Evolutionary conservation across 1,140 invertebrate species (phyloP), one percentile per base, ranked within the genome.

Genomic region (Conopomorpha cramerella): DNA sequence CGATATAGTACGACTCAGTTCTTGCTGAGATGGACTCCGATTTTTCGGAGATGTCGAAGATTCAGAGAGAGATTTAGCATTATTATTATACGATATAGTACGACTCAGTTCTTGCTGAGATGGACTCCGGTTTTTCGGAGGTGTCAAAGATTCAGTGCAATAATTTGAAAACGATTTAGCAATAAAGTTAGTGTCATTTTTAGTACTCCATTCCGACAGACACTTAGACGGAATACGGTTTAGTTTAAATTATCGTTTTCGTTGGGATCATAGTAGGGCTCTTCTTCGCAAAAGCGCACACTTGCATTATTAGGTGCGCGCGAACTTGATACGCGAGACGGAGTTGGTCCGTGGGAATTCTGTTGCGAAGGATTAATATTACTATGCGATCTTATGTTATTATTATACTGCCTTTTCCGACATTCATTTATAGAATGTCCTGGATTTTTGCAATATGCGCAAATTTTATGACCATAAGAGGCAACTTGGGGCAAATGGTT

Each of bases 341-440:
- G 6, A n/a, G n/a, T 25, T 6, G 23, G 6, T n/a, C 6, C 23
- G 23, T 25, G 6, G 23, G 23, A 28, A 16, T 28, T 12, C 4
- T 13, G 8, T 28, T 36, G 25, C 25, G 27, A 17, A 16, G n/a
- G n/a, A n/a, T n/a, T n/a, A n/a, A n/a, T n/a, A n/a, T n/a, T n/a
- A n/a, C n/a, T 28, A 17, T 12, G 10, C 34, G 34, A 6, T 16
- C 25, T 36, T 41, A 10, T n/a, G n/a, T n/a, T n/a, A 3, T 34
- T 41, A 36, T 51, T 51, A 33, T 34, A 45, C 38, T 45, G n/a
- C n/a, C n/a, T n/a, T n/a, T 46, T n/a, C n/a, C n/a, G n/a, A n/a
- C n/a, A n/a, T n/a, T n/a, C n/a, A n/a, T n/a, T n/a, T n/a, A n/a
- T n/a, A 10, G 13, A n/a, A 16, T 47, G 49, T 8, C 49, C 45